A percentile compares a stretch with the other conserved stretches of the same genome.
Conservation (phyloP, 2,888 invertebrate genomes). For the Laothoe populi region DNA sequence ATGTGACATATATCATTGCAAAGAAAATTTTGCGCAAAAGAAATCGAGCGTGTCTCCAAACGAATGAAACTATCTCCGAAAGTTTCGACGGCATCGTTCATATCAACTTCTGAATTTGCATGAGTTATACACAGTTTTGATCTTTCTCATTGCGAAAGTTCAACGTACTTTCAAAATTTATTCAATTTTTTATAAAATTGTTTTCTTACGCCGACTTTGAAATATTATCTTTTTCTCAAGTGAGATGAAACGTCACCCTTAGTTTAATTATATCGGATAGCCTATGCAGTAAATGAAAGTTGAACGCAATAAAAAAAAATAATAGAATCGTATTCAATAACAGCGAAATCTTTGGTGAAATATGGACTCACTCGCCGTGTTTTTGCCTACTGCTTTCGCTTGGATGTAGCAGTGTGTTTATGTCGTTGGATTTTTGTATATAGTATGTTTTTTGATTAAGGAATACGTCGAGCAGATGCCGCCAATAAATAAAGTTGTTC, state of each 20-base stretch:
- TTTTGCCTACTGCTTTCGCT: too few relatives aligned
- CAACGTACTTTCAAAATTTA: slow-evolving; percentile 15
- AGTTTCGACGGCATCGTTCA: slow-evolving; percentile 51
- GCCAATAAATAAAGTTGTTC: background rate
- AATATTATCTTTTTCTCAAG: background rate
- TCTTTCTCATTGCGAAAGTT: slow-evolving; percentile 42
- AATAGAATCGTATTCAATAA: too few relatives aligned
- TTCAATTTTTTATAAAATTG: slow-evolving; percentile 33
- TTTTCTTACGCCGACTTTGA: background rate
- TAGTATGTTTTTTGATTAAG: background rate
- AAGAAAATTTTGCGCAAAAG: slow-evolving; percentile 23
- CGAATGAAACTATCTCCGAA: slow-evolving; percentile 46
- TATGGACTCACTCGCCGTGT: too few relatives aligned
- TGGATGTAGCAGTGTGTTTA: too few relatives aligned
- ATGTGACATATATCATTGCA: slow-evolving; percentile 21
- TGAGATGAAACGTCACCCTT: too few relatives aligned
- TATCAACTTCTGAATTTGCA: slow-evolving; percentile 58
- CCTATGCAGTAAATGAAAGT: too few relatives aligned
- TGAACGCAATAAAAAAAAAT: too few relatives aligned
- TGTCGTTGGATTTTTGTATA: too few relatives aligned
- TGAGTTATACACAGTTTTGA: slow-evolving; percentile 60
- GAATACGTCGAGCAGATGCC: background rate
- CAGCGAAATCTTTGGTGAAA: too few relatives aligned
- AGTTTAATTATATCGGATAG: too few relatives aligned
- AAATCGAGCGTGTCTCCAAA: slow-evolving; percentile 39